Evolutionary conservation across 37 sponge, comb jelly and placozoan genomes (phyloP), one percentile per base, ranked within the genome.

Genomic region (Spongilla lacustris): DNA sequence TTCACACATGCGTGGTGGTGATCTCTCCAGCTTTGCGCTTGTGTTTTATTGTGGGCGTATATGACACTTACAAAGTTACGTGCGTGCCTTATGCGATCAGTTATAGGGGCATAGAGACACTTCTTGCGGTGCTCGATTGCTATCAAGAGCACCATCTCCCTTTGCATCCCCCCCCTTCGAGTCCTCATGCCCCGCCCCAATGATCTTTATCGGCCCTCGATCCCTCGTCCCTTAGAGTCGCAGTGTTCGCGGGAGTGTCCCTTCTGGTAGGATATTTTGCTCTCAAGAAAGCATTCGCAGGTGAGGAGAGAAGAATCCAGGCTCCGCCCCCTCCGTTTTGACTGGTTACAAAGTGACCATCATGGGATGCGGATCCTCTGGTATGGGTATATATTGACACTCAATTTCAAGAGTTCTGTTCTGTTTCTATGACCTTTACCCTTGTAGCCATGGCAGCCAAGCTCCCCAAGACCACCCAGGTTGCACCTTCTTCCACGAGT

Each of bases 171-270:
- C 14, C 58, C 58, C 19, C 58, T 14, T 58, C 58, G 0, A 8
- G 1, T 14, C 21, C 58, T 17, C 11, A 13, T 58, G 19, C 58
- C 58, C 21, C 58, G 21, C 58, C 58, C 58, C 0, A 8, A 1
- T 14, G 1, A 1, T 58, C 58, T 1, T 58, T 14, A 17, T 58
- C 41, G 41, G 6, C 41, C 41, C 41, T 3, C 41, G 6, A 41
- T 41, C 41, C 41, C 41, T 41, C 6, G 6, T 3, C 41, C 41
- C 2, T 46, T 71, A 93, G 93, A 22, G 76, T 93, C n/a, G 93
- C 93, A 10, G 83, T 89, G 8, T 36, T 93, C 31, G 93, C 93
- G 74, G 93, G 89, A 22, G 80, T 85, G 22, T 89, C 90, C 34
- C 69, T 89, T 14, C 26, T 93, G 13, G 86, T 89, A 3, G 93